A percentile compares a stretch with the other conserved stretches of the same genome.
These are phyloP conservation scores for Hiodon alosoides DNA, from an alignment of 2,113 vertebrate species.

Conservation along the genomic window DNA sequence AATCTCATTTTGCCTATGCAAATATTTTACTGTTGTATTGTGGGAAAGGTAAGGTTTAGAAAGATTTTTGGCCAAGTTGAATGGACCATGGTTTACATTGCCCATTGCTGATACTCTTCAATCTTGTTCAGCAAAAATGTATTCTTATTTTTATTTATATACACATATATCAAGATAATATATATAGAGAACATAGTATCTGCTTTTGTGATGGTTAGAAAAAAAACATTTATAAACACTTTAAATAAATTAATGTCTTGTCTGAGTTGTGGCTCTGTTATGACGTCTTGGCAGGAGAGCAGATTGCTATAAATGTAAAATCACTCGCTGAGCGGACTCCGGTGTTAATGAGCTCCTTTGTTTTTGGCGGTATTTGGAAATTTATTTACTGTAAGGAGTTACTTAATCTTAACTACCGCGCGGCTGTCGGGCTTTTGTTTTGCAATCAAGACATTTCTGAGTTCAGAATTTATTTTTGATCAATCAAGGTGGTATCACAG, in stretches of 20 bases:
- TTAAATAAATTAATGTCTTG: constrained; percentile 60
- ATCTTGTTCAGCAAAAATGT: constrained; percentile 65
- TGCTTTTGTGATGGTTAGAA: constrained; percentile 61
- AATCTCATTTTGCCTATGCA: constrained; percentile 77
- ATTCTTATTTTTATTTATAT: constrained; percentile 59
- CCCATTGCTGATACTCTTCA: constrained; percentile 67
- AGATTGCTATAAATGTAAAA: constrained; percentile 36
- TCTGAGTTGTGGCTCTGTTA: constrained; percentile 61
- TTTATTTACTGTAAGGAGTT: constrained; percentile 12
- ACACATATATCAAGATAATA: constrained; percentile 41
- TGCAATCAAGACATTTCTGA: constrained; percentile 1
- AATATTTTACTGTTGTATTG: constrained; percentile 67
- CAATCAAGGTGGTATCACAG: constrained; percentile 14
- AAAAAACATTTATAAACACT: constrained; percentile 58
- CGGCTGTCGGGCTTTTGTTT: not conserved
- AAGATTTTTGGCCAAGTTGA: constrained; percentile 53
- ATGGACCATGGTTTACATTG: constrained; percentile 71
- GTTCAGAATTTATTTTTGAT: constrained; percentile 9
- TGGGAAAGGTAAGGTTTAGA: constrained; percentile 41
- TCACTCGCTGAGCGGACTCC: constrained; percentile 15
- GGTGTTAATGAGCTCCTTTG: constrained; percentile 10
- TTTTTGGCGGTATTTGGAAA: constrained; percentile 1
- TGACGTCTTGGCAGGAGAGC: constrained; percentile 45
- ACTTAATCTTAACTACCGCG: not conserved
- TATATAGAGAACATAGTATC: constrained; percentile 55